Base-by-base conservation (phyloP, 2,797 vertebrate genomes). In the Halcyon leucocephala region DNA sequence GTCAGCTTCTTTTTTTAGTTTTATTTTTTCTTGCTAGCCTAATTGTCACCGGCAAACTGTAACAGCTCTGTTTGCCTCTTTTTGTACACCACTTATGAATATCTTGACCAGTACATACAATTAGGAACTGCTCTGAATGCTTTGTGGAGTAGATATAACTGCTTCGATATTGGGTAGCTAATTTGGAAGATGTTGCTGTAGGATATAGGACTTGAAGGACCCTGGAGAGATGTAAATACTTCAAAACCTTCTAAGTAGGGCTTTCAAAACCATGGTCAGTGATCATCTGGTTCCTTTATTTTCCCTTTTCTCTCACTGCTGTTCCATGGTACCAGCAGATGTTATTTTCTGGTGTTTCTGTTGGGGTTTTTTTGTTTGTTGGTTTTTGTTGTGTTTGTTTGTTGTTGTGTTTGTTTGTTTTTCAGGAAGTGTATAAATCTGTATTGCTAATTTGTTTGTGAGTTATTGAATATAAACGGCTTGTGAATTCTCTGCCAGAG, bases 301-400 rank as follows among this genome's bases (percentile, higher is more conserved):
- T 31, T 2, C 2, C 31, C 1, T 0, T 54, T 79, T 4, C 6
- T 19, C 0, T 19, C 15, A 46, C 8, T 39, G 5, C 25, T 79
- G 49, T 93, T 69, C 41, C 25, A 9, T 33, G 11, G 25, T 67
- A 78, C 35, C 10, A 44, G n/a, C 37, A 69, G 18, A 29, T 58
- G 16, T 64, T 29, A 20, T 60, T 85, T 65, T 42, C 33, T 52
- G 25, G 41, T 42, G 41, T 42, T 2, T 26, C 20, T 49, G 48
- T 49, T 49, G 9, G 9, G 25, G 5, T 49, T 49, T 25, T 14
- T 48, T 20, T 48, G 20, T 48, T 25, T 49, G 24, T 26, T 15
- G 48, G 14, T 14, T 49, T 25, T 48, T 48, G 46, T 6, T 24
- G 12, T 25, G 33, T 35, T 25, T 26, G 24, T 49, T 49, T 26